Conservation (phyloP, 2,113 vertebrate species). For the Epinephelus lanceolatus region DNA sequence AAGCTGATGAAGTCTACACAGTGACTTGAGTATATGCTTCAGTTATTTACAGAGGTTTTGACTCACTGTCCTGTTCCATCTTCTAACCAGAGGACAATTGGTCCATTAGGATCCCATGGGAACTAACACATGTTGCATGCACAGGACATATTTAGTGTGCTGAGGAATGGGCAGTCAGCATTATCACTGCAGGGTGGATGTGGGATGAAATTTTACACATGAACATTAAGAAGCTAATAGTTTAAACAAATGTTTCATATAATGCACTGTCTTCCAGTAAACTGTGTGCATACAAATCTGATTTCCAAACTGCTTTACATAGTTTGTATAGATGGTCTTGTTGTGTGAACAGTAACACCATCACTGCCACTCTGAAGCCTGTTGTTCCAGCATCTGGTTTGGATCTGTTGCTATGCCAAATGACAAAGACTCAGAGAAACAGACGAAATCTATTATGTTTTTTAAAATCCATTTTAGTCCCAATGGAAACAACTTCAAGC, state of each 20-base stretch:
- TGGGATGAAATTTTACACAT: conserved; percentile 3
- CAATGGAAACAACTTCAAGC: neutral
- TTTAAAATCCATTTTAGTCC: neutral
- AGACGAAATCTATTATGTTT: conserved; percentile 10
- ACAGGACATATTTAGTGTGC: neutral
- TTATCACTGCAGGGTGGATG: neutral
- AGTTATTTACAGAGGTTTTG: neutral
- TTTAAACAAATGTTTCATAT: neutral
- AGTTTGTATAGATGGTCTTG: conserved; percentile 4
- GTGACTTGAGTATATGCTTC: neutral
- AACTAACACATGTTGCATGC: neutral
- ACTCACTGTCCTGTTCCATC: neutral
- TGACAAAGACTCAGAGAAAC: conserved; percentile 23
- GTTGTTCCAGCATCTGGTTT: conserved; percentile 51
- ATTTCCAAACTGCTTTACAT: conserved; percentile 1
- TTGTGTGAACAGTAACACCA: conserved; percentile 16
- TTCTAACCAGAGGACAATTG: neutral
- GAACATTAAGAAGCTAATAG: conserved; percentile 1
- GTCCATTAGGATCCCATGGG: neutral
- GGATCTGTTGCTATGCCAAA: conserved; percentile 32
- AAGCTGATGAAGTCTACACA: neutral
- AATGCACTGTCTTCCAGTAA: neutral
- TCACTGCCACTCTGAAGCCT: conserved; percentile 1
- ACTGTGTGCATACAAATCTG: conserved; percentile 8
- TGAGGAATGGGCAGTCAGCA: neutral